phyloP scores from a whole-genome alignment of 2,113 vertebrate genomes.

The Bos indicus region DNA sequence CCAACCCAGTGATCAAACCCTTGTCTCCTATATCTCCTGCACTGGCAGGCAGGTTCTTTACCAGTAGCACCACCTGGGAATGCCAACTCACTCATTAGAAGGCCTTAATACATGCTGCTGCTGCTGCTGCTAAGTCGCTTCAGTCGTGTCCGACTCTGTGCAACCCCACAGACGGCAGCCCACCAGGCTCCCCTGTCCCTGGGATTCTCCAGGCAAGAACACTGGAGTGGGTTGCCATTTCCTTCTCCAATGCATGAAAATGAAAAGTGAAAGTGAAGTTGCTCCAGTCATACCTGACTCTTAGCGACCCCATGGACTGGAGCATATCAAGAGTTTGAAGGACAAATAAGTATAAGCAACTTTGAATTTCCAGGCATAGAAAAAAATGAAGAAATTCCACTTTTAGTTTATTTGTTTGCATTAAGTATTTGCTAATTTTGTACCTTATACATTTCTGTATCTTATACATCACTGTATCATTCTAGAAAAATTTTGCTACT shows the following conservation, averaged over 20 bases:
- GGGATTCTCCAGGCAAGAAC: too few relatives aligned
- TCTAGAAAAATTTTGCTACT: background rate
- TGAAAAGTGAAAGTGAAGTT: too few relatives aligned
- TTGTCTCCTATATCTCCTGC: background rate
- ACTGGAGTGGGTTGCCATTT: too few relatives aligned
- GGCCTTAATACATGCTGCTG: too few relatives aligned
- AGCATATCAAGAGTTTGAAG: background rate
- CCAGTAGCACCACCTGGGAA: background rate
- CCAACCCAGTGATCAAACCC: background rate
- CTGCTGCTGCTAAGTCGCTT: too few relatives aligned
- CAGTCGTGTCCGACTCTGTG: too few relatives aligned
- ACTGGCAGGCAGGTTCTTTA: background rate
- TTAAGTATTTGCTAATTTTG: background rate
- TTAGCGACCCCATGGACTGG: too few relatives aligned
- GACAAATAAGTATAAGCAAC: background rate
- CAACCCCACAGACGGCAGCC: fast-evolving
- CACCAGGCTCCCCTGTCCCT: too few relatives aligned
- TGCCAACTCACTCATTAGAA: background rate
- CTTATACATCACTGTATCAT: background rate
- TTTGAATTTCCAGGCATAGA: background rate
- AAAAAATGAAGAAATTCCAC: background rate
- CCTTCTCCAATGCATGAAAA: too few relatives aligned
- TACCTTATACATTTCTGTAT: background rate
- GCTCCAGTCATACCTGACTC: too few relatives aligned
- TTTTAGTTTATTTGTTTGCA: background rate